A percentile compares a stretch with the other conserved stretches of the same genome.
These are phyloP conservation scores for Pangasius sanitwongsei DNA, from an alignment of 2,797 vertebrate species.

Conservation along the genomic window DNA sequence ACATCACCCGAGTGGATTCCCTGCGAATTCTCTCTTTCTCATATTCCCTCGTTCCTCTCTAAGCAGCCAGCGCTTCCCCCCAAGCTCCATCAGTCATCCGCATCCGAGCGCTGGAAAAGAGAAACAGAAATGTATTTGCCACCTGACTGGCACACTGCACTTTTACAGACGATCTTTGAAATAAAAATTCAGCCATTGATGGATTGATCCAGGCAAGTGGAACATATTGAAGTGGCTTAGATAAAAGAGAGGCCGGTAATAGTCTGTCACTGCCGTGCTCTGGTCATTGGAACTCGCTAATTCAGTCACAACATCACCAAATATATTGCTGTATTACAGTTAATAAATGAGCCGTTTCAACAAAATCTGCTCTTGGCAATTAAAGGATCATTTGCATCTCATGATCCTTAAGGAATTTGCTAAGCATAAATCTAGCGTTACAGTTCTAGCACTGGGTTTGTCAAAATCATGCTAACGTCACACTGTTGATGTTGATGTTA, in stretches of 20 bases:
- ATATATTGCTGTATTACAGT: not conserved
- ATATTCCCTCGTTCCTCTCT: constrained; percentile 47
- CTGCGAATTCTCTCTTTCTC: constrained; percentile 19
- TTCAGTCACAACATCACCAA: not conserved
- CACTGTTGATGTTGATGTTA: not conserved
- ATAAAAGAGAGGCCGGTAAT: constrained; percentile 19
- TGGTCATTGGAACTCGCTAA: not conserved
- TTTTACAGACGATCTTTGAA: constrained; percentile 63
- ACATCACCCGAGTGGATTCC: constrained; percentile 50
- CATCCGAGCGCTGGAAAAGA: constrained; percentile 57
- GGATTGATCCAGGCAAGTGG: constrained; percentile 25
- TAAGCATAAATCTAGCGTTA: not conserved
- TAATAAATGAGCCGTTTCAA: constrained; percentile 24
- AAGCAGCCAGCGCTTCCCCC: constrained; percentile 53
- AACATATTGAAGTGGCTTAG: constrained; percentile 12
- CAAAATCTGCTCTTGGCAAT: not conserved
- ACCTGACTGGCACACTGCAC: constrained; percentile 61
- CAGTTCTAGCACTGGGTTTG: not conserved
- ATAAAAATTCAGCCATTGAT: constrained; percentile 62
- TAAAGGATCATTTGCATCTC: constrained; percentile 6
- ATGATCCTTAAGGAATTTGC: not conserved
- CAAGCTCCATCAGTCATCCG: constrained; percentile 58
- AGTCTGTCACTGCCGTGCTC: not conserved
- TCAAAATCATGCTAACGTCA: not conserved
- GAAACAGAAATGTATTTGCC: constrained; percentile 62